These are phyloP conservation scores for Andrena dorsata DNA, from an alignment of 2,888 invertebrate species.

Conservation along the genomic window DNA sequence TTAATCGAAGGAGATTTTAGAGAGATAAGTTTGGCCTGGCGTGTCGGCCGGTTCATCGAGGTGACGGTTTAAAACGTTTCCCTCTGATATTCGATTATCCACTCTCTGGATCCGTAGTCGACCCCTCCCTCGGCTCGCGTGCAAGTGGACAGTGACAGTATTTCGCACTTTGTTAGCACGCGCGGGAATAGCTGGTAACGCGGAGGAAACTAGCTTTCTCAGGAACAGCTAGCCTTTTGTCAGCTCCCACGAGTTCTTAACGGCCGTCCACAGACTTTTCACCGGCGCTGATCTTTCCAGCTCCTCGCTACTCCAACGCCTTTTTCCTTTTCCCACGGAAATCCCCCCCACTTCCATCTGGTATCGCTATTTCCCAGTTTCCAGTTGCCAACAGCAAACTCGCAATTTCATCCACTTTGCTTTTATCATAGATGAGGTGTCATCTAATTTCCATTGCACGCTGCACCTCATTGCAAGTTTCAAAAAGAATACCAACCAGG, in stretches of 20 bases:
- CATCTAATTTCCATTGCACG: background rate
- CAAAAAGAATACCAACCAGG: too few species aligned
- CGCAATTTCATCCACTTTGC: background rate
- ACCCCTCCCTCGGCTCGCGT: conserved; percentile 7
- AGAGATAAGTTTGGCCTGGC: background rate
- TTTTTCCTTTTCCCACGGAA: background rate
- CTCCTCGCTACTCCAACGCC: conserved; percentile 15
- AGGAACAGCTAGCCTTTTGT: conserved; percentile 44
- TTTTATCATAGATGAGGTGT: background rate
- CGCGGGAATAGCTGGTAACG: conserved; percentile 1
- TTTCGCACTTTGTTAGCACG: conserved; percentile 50
- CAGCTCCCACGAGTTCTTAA: conserved; percentile 62
- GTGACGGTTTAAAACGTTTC: conserved; percentile 26
- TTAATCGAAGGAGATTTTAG: background rate
- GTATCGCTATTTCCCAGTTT: background rate
- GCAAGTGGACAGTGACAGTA: conserved; percentile 48
- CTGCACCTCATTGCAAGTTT: too few species aligned
- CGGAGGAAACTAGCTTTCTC: conserved; percentile 48
- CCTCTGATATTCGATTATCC: conserved; percentile 17
- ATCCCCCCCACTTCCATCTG: background rate
- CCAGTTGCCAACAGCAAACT: background rate
- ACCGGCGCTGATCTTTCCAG: conserved; percentile 42
- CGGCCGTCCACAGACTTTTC: conserved; percentile 24
- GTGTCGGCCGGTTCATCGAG: background rate
- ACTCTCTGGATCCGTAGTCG: background rate